Percentiles rank a stretch among this genome's conserved stretches.
Evolutionary conservation across 2,113 vertebrate species (phyloP).

Genomic region (Gymnocephalus cernua): DNA sequence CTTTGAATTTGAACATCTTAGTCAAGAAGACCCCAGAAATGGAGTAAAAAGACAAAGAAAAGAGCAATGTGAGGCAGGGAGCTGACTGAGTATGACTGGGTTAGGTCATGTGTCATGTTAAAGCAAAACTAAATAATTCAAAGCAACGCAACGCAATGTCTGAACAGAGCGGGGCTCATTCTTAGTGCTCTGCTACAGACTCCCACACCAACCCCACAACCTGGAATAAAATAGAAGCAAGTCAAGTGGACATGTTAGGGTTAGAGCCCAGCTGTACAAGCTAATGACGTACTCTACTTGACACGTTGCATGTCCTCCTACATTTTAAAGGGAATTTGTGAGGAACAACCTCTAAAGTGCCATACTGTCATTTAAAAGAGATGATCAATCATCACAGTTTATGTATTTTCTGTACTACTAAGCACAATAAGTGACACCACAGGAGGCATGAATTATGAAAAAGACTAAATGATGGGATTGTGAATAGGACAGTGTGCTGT

Average conservation of each 20-base stretch:
- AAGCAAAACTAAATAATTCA: constrained; percentile 74
- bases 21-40: background rate
- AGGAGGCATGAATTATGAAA: constrained; percentile 36
- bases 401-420: background rate
- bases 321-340: background rate
- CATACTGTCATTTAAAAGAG: constrained; percentile 17
- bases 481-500: constrained; percentile 9
- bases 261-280: constrained; percentile 40
- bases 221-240: constrained; percentile 44
- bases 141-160: constrained; percentile 50
- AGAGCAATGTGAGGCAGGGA: background rate
- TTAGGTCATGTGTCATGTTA: constrained; percentile 48
- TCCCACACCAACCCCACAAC: constrained; percentile 30
- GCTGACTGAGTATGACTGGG: constrained; percentile 41
- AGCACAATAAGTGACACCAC: background rate
- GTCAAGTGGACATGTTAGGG: constrained; percentile 53
- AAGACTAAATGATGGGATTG: constrained; percentile 9
- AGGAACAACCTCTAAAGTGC: background rate
- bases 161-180: constrained; percentile 26
- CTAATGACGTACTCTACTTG: constrained; percentile 8
- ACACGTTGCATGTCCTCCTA: constrained; percentile 8
- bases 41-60: background rate
- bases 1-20: background rate
- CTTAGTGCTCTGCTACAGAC: constrained; percentile 32
- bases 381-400: background rate